Percentiles rank a stretch among this genome's conserved stretches.
Evolutionary conservation across 2,888 invertebrate species (phyloP).

Genomic region (Thera britannica): DNA sequence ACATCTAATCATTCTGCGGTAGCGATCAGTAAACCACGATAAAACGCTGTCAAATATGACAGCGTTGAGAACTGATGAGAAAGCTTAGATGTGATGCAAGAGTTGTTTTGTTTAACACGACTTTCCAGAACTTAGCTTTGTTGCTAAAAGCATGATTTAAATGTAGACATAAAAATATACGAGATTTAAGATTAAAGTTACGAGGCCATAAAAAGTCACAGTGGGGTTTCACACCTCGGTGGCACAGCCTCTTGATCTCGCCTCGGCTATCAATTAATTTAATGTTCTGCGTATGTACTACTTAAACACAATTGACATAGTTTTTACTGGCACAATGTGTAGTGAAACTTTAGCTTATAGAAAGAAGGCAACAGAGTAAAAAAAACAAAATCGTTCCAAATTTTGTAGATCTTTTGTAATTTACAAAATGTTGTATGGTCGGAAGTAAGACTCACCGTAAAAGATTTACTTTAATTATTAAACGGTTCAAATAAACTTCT

Average conservation of each 20-base stretch:
- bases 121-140: too few relatives aligned
- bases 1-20: too few relatives aligned
- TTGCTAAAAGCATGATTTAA: not conserved
- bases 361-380: not conserved
- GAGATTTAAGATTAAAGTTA: slow-evolving; percentile 5
- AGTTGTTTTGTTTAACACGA: too few relatives aligned
- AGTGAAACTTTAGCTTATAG: not conserved
- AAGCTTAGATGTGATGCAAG: too few relatives aligned
- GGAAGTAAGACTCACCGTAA: too few relatives aligned
- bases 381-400: not conserved
- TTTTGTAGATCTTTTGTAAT: too few relatives aligned
- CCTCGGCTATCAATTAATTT: not conserved
- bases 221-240: slow-evolving; percentile 13
- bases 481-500: not conserved
- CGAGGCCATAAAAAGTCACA: slow-evolving; percentile 5
- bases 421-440: too few relatives aligned
- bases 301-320: not conserved
- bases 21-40: too few relatives aligned
- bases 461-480: not conserved
- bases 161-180: slow-evolving; percentile 3
- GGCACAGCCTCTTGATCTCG: not conserved
- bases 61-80: too few relatives aligned
- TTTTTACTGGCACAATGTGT: not conserved
- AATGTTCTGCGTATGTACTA: not conserved
- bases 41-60: too few relatives aligned